phyloP scores from a whole-genome alignment of 2,797 vertebrate genomes.

The Argyrosomus regius region DNA sequence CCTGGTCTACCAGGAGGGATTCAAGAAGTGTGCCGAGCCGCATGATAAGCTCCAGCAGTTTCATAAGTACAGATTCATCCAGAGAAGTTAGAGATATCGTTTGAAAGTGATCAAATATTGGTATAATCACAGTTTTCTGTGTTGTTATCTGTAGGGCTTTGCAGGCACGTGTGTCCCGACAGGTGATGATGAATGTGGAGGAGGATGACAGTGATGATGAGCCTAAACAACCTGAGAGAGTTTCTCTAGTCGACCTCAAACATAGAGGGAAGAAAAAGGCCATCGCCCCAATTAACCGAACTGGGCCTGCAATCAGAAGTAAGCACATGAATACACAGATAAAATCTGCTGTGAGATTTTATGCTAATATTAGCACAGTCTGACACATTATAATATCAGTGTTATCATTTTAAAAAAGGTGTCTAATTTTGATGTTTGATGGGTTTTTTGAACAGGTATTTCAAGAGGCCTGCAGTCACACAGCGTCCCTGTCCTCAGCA shows the following conservation, averaged over 20 bases:
- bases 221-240: slow-evolving; percentile 85
- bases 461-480: slow-evolving; percentile 82
- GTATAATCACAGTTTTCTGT: neutral
- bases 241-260: slow-evolving; percentile 90
- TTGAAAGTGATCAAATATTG: neutral
- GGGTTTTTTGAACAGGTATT: slow-evolving; percentile 72
- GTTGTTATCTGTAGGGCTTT: slow-evolving; percentile 85
- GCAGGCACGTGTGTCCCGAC: slow-evolving; percentile 93
- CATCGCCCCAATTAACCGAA: slow-evolving; percentile 88
- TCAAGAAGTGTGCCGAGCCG: slow-evolving; percentile 89
- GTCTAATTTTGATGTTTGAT: neutral
- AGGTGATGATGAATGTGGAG: slow-evolving; percentile 86
- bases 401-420: neutral
- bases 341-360: slow-evolving; percentile 7
- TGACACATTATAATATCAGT: neutral
- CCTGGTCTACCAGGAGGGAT: slow-evolving; percentile 90
- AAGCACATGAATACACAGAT: slow-evolving; percentile 29
- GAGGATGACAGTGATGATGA: slow-evolving; percentile 74
- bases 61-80: slow-evolving; percentile 87
- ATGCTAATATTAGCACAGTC: neutral
- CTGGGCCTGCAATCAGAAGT: slow-evolving; percentile 88
- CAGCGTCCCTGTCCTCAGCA: slow-evolving; percentile 67
- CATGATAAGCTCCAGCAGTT: slow-evolving; percentile 90
- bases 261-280: slow-evolving; percentile 92
- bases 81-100: neutral